A percentile compares a stretch with the other conserved stretches of the same genome.
These are phyloP conservation scores for human (Homo sapiens) DNA, from an alignment of 2,113 vertebrate species.

Conservation along the genomic window DNA sequence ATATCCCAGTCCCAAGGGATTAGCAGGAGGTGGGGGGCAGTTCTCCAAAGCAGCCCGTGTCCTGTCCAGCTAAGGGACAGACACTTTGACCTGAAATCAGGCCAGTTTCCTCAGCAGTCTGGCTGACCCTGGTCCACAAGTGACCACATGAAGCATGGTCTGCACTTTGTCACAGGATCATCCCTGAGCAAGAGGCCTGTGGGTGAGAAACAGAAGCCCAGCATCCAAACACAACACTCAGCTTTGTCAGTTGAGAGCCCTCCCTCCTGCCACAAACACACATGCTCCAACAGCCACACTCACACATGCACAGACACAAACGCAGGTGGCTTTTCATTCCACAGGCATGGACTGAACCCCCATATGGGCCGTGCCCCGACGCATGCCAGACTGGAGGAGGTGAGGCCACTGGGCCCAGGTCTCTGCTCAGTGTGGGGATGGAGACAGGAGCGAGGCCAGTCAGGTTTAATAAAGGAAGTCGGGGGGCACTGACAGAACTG, in stretches of 20 bases:
- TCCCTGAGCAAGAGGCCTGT: neutral
- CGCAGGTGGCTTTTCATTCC: no score
- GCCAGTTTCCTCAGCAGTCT: neutral
- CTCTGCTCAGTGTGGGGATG: neutral
- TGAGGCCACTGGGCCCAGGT: neutral
- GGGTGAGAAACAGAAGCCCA: neutral
- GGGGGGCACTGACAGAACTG: fast-evolving
- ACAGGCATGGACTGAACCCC: no score
- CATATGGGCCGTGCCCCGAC: neutral
- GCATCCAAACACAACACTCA: neutral
- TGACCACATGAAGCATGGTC: neutral
- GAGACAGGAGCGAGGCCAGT: neutral
- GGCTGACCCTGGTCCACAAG: neutral
- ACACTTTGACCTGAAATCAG: neutral
- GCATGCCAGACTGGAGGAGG: neutral
- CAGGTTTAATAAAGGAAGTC: neutral
- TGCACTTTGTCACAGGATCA: neutral
- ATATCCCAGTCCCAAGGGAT: neutral
- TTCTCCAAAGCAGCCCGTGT: neutral
- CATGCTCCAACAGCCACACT: neutral
- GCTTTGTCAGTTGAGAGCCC: neutral
- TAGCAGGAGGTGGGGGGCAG: neutral
- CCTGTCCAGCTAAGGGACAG: neutral
- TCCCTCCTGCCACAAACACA: fast-evolving
- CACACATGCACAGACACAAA: neutral